Conservation (phyloP, 2,888 invertebrate genomes). For the Netelia virgata region DNA sequence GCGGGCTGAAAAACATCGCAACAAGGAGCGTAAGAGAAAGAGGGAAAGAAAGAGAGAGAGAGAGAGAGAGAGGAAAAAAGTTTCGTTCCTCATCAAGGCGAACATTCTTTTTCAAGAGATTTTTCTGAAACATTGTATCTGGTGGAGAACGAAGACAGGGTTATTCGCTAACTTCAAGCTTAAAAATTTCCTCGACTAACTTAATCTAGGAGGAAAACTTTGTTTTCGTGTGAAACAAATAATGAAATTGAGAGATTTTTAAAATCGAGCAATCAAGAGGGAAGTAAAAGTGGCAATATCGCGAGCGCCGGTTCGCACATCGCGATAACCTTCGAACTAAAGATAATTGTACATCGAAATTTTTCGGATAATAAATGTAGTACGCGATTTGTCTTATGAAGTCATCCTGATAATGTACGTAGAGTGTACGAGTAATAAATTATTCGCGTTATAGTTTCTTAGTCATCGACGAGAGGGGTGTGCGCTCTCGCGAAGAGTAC, state of each 20-base stretch:
- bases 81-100: slow-evolving; percentile 12
- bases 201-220: no score
- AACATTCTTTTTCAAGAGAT: slow-evolving; percentile 21
- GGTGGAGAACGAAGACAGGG: not conserved
- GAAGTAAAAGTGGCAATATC: no score
- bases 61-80: slow-evolving; percentile 1
- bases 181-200: no score
- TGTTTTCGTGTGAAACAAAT: no score
- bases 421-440: slow-evolving; percentile 2
- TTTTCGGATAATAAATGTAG: not conserved
- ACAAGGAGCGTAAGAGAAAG: not conserved
- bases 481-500: not conserved
- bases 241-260: no score
- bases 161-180: no score
- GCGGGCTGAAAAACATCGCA: not conserved
- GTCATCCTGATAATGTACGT: not conserved
- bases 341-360: not conserved
- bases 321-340: no score
- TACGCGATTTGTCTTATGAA: not conserved
- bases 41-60: not conserved
- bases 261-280: no score
- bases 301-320: no score
- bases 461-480: slow-evolving; percentile 30
- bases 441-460: slow-evolving; percentile 21
- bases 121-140: slow-evolving; percentile 14